Evolutionary conservation across 53 echinoderm and acorn worm species (phyloP).

Genomic region (Henricia sp.): DNA sequence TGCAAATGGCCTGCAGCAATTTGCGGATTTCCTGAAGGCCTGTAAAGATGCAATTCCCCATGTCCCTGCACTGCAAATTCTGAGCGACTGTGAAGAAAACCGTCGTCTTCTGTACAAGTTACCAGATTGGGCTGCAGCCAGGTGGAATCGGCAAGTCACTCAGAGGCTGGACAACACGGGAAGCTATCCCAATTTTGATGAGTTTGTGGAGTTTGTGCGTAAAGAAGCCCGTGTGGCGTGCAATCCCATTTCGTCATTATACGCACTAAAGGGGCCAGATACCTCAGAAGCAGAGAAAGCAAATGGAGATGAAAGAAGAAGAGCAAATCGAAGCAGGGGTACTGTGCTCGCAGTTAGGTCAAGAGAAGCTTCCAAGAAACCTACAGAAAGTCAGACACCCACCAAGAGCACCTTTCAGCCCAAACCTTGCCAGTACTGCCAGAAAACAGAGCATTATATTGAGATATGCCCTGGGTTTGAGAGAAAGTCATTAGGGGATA

Average conservation of each 20-base stretch:
- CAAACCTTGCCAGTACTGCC: conserved; percentile 35
- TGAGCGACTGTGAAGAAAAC: conserved; percentile 27
- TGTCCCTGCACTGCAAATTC: conserved; percentile 20
- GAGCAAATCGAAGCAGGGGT: background rate
- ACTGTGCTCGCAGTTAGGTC: background rate
- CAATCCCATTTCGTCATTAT: conserved; percentile 17
- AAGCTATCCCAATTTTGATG: conserved; percentile 11
- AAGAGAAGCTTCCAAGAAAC: background rate
- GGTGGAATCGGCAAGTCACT: conserved; percentile 8
- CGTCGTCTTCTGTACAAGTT: conserved; percentile 7
- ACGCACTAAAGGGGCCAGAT: conserved; percentile 16
- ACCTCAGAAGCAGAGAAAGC: background rate
- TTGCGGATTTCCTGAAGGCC: conserved; percentile 36
- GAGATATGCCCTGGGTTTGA: conserved; percentile 43
- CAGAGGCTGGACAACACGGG: background rate
- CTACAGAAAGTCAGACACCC: background rate
- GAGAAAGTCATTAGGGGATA: conserved; percentile 8
- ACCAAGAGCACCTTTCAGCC: background rate
- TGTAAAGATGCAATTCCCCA: conserved; percentile 48
- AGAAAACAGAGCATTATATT: conserved; percentile 47
- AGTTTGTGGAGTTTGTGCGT: conserved; percentile 10
- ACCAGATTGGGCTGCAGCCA: conserved; percentile 31
- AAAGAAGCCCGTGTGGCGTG: conserved; percentile 30
- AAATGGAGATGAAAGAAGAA: background rate
- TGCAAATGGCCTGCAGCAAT: conserved; percentile 50